A percentile compares a stretch with the other conserved stretches of the same genome.
phyloP scores from a whole-genome alignment of 2,888 invertebrate species.

The Zhengitettix transpicula region DNA sequence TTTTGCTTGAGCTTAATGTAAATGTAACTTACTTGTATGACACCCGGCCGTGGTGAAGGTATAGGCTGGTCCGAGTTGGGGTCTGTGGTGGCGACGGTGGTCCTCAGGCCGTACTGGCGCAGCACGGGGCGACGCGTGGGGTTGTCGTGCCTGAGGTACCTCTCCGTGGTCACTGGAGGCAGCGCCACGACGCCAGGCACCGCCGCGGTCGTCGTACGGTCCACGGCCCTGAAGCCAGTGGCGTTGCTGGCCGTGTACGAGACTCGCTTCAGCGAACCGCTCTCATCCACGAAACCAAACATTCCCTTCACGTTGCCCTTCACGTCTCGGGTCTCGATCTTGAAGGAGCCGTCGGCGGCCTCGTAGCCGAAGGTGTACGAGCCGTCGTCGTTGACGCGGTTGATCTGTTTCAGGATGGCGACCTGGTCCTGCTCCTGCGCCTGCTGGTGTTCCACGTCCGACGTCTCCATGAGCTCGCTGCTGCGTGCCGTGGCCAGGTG shows the following conservation, averaged over 20 bases:
- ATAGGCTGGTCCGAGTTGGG: background rate
- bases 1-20: background rate
- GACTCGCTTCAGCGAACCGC: constrained; percentile 62
- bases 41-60: background rate
- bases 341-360: constrained; percentile 71
- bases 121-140: constrained; percentile 6
- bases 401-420: constrained; percentile 66
- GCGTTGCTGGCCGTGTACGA: constrained; percentile 49
- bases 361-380: constrained; percentile 74
- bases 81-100: background rate
- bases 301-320: constrained; percentile 52
- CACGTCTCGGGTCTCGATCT: constrained; percentile 67
- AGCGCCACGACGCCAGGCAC: background rate
- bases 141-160: constrained; percentile 4
- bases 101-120: constrained; percentile 3
- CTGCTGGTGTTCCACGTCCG: constrained; percentile 23
- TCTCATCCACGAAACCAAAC: constrained; percentile 62
- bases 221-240: constrained; percentile 16
- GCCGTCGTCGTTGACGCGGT: constrained; percentile 64
- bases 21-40: background rate
- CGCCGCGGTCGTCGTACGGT: constrained; percentile 2
- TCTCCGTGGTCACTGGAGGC: background rate
- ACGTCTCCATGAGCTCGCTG: background rate
- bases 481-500: background rate
- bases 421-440: constrained; percentile 50